These are phyloP conservation scores for Plutella xylostella DNA, from an alignment of 2,888 invertebrate genomes.

Conservation along the genomic window DNA sequence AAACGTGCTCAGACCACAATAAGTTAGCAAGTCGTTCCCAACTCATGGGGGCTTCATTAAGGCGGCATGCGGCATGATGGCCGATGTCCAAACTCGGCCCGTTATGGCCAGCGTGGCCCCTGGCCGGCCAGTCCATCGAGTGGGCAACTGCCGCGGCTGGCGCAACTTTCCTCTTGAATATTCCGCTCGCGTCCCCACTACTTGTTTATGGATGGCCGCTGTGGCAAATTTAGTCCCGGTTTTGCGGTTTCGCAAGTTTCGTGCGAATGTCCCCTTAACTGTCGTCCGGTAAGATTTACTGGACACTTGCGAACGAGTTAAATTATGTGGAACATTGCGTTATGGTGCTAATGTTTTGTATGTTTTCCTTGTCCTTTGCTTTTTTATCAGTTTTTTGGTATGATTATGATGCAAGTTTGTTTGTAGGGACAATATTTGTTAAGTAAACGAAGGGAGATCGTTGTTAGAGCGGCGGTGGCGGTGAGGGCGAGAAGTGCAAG, in stretches of 20 bases:
- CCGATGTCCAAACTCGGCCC: slow-evolving; percentile 46
- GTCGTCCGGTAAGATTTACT: slow-evolving; percentile 47
- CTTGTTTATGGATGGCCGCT: slow-evolving; percentile 50
- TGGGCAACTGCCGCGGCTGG: slow-evolving; percentile 31
- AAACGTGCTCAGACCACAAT: slow-evolving; percentile 54
- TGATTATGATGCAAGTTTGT: slow-evolving; percentile 42
- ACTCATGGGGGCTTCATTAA: slow-evolving; percentile 61
- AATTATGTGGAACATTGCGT: slow-evolving; percentile 14
- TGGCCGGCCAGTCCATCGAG: slow-evolving; percentile 32
- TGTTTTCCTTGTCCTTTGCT: too few relatives aligned
- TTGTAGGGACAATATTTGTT: slow-evolving; percentile 55
- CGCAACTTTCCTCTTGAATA: slow-evolving; percentile 64
- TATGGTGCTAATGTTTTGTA: too few relatives aligned
- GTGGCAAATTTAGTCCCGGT: slow-evolving; percentile 38
- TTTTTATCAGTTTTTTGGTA: too few relatives aligned
- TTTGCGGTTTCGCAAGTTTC: slow-evolving; percentile 53
- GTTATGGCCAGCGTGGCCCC: slow-evolving; percentile 62
- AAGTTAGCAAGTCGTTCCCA: slow-evolving; percentile 49
- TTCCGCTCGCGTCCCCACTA: slow-evolving; percentile 39
- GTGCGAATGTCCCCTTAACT: slow-evolving; percentile 43
- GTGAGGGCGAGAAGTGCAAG: slow-evolving; percentile 59
- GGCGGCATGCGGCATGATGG: slow-evolving; percentile 54
- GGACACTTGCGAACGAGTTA: slow-evolving; percentile 18
- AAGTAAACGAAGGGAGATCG: slow-evolving; percentile 32
- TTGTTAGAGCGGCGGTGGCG: slow-evolving; percentile 20